These are phyloP conservation scores for Nothoprocta pentlandii DNA, from an alignment of 2,113 vertebrate genomes.

Conservation along the genomic window DNA sequence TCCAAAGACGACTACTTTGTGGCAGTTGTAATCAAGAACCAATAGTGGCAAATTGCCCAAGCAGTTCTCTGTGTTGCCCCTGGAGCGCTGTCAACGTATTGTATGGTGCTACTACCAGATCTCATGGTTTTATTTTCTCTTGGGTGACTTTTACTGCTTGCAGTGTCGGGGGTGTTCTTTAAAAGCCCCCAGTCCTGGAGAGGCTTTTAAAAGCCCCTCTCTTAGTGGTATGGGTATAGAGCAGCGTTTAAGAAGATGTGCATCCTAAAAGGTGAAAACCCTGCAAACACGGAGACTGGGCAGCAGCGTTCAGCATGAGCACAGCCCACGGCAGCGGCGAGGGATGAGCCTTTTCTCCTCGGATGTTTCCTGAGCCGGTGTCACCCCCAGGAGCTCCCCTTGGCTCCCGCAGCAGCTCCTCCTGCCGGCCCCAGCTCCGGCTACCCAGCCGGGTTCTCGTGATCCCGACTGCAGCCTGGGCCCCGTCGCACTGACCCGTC, in stretches of 20 bases:
- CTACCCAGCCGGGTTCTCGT: neutral
- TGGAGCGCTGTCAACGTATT: constrained; percentile 10
- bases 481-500: neutral
- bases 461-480: neutral
- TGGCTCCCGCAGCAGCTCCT: neutral
- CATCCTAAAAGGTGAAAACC: neutral
- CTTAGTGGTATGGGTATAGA: neutral
- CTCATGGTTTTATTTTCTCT: neutral
- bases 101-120: neutral
- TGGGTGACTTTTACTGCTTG: neutral
- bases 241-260: neutral
- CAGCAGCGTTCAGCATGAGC: neutral
- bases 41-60: neutral
- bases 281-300: rapidly evolving
- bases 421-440: neutral
- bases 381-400: neutral
- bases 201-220: neutral
- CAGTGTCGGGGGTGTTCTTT: neutral
- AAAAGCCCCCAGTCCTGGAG: neutral
- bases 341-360: neutral
- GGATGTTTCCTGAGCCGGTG: neutral
- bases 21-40: neutral
- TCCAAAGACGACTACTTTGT: neutral
- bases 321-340: neutral
- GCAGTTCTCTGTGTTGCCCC: neutral